Percentiles rank a stretch among this genome's conserved stretches.
Conservation (phyloP, 2,797 vertebrate species). For the Malacoraja senta region DNA sequence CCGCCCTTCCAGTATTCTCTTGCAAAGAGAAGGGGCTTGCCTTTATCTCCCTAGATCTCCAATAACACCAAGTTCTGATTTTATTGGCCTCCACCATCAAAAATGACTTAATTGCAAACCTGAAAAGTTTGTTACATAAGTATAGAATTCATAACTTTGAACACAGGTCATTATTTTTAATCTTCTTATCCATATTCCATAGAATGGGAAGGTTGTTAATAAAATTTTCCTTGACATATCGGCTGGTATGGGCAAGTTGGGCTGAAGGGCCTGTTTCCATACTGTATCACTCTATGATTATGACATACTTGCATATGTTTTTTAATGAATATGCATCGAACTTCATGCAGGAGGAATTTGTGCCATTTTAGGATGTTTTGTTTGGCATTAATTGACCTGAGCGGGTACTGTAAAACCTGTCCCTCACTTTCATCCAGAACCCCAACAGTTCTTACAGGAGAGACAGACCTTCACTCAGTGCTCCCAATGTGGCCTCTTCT, state of each 20-base stretch:
- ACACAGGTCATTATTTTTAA: not conserved
- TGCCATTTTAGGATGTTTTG: not conserved
- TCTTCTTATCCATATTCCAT: not conserved
- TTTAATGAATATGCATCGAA: not conserved
- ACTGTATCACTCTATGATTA: too few species aligned
- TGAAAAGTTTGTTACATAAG: not conserved
- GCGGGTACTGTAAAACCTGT: too few species aligned
- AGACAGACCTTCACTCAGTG: too few species aligned
- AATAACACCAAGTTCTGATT: not conserved
- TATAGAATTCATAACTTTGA: not conserved
- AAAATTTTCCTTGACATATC: not conserved
- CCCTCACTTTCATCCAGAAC: too few species aligned
- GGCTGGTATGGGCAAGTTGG: too few species aligned
- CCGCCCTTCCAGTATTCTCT: not conserved
- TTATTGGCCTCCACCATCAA: not conserved
- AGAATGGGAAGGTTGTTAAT: not conserved
- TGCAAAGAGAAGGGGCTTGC: not conserved
- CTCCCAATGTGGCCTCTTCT: too few species aligned
- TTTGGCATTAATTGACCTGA: not conserved
- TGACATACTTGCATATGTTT: not conserved
- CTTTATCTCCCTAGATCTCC: not conserved
- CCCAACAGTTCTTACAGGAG: too few species aligned
- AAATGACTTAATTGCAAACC: not conserved
- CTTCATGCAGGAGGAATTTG: not conserved
- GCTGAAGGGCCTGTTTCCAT: too few species aligned